Evolutionary conservation across 2,113 vertebrate genomes (phyloP).

Genomic region (Thryonomys swinderianus): DNA sequence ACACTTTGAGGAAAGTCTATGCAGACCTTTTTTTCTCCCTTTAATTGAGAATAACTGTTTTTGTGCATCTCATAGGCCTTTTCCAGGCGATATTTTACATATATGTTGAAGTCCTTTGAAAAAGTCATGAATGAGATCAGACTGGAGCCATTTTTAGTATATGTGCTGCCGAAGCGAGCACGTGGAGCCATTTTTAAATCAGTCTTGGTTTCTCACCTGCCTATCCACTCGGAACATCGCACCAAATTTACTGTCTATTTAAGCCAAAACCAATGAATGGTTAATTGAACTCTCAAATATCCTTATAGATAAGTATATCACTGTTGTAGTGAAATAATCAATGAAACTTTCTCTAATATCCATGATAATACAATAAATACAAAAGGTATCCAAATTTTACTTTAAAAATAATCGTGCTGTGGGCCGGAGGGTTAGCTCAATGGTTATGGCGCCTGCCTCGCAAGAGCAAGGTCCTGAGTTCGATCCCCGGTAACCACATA

Average conservation of each 20-base stretch:
- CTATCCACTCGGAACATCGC: background rate
- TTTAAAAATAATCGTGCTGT: too few species aligned
- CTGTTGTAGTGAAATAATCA: background rate
- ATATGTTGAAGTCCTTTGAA: background rate
- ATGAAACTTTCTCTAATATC: background rate
- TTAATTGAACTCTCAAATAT: background rate
- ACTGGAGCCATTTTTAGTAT: background rate
- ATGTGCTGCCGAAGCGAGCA: too few species aligned
- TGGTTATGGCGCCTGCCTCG: too few species aligned
- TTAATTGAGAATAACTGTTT: background rate
- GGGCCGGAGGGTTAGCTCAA: too few species aligned
- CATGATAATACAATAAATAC: background rate
- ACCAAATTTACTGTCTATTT: background rate
- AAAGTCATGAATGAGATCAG: background rate
- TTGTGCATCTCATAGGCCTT: background rate
- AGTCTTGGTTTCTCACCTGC: background rate
- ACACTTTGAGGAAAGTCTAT: background rate
- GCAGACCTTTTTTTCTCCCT: background rate
- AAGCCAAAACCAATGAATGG: background rate
- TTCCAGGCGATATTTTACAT: background rate
- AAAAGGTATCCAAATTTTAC: background rate
- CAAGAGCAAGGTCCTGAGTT: too few species aligned
- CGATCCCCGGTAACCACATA: too few species aligned
- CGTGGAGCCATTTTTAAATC: too few species aligned
- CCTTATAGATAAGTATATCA: background rate